Conservation (phyloP, 1,140 invertebrate species). For the Ruditapes philippinarum region DNA sequence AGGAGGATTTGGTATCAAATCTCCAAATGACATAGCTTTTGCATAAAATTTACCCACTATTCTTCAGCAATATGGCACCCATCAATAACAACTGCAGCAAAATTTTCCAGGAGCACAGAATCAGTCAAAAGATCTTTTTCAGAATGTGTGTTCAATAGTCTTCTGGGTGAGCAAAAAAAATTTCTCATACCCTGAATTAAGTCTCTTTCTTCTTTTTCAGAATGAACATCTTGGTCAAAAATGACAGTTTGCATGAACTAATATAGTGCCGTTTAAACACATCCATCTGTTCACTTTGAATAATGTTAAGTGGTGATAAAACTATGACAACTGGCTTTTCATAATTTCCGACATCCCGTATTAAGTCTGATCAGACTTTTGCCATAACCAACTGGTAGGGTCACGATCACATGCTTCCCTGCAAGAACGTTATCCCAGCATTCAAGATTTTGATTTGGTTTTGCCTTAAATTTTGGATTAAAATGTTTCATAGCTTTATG, state of each 20-base stretch:
- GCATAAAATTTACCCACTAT: too few species aligned
- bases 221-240: background rate
- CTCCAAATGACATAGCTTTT: too few species aligned
- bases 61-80: too few species aligned
- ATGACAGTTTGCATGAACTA: constrained; percentile 13
- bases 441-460: constrained; percentile 20
- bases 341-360: too few species aligned
- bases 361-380: background rate
- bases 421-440: constrained; percentile 12
- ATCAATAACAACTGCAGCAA: too few species aligned
- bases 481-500: too few species aligned
- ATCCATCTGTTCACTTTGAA: constrained; percentile 7
- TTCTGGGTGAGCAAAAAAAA: constrained; percentile 9
- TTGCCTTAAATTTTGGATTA: background rate
- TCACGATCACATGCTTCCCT: too few species aligned
- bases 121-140: too few species aligned
- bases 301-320: background rate
- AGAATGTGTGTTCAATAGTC: too few species aligned
- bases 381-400: background rate
- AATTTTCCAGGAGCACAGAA: too few species aligned
- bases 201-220: background rate
- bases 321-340: too few species aligned
- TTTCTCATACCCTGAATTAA: constrained; percentile 3
- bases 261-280: background rate
- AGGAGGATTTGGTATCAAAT: too few species aligned